These are phyloP conservation scores for Colletes collaris DNA, from an alignment of 2,888 invertebrate genomes.

Conservation along the genomic window DNA sequence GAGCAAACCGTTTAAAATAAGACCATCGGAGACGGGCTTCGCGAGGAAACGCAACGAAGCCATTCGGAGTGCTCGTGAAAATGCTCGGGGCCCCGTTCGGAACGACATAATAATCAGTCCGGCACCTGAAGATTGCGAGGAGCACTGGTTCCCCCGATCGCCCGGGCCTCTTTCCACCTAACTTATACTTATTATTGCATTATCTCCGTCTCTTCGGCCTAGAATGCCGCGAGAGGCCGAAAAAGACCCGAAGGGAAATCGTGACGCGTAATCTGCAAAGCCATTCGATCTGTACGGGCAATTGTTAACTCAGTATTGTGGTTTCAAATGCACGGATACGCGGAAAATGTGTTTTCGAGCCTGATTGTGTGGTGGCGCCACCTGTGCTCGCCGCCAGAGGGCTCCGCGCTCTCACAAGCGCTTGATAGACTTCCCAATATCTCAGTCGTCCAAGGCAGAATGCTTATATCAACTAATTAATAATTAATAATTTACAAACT, in stretches of 20 bases:
- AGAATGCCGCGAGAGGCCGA: slow-evolving; percentile 55
- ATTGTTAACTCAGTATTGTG: too few species aligned
- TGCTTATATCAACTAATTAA: too few species aligned
- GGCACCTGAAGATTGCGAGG: slow-evolving; percentile 58
- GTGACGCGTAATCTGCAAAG: slow-evolving; percentile 46
- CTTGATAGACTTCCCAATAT: too few species aligned
- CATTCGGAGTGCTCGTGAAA: slow-evolving; percentile 43
- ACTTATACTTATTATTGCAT: slow-evolving; percentile 81
- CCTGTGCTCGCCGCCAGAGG: too few species aligned
- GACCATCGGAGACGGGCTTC: slow-evolving; percentile 13
- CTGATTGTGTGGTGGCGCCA: too few species aligned
- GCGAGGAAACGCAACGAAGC: slow-evolving; percentile 55
- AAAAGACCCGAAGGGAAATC: slow-evolving; percentile 40
- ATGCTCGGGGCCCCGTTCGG: slow-evolving; percentile 54
- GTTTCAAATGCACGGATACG: too few species aligned
- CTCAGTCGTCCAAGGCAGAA: too few species aligned
- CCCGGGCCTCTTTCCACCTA: slow-evolving; percentile 57
- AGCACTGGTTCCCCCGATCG: slow-evolving; percentile 42
- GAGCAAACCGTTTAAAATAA: neutral
- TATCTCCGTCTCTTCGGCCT: slow-evolving; percentile 67
- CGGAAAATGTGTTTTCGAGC: too few species aligned
- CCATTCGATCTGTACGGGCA: too few species aligned
- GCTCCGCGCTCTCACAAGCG: too few species aligned
- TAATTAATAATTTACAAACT: too few species aligned
- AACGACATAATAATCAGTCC: slow-evolving; percentile 75